A percentile compares a stretch with the other conserved stretches of the same genome.
These are phyloP conservation scores for Antechinus stuartii DNA, from an alignment of 2,113 vertebrate species.

Conservation along the genomic window DNA sequence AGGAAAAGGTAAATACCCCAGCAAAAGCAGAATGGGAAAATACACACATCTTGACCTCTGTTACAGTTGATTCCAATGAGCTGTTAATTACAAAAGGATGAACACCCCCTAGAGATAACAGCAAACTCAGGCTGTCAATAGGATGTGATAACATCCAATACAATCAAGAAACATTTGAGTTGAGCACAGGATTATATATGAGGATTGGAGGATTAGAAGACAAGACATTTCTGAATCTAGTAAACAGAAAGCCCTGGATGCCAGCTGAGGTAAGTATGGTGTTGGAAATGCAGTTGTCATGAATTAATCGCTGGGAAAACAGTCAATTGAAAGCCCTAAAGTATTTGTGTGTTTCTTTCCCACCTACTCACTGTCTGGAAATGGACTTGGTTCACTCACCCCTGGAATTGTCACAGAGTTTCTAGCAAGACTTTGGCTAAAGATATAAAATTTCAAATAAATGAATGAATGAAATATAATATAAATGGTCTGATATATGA, in stretches of 20 bases:
- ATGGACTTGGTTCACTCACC: slow-evolving; percentile 36
- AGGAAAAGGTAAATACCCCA: slow-evolving; percentile 58
- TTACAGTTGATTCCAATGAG: slow-evolving; percentile 76
- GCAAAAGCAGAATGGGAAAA: slow-evolving; percentile 73
- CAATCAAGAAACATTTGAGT: slow-evolving; percentile 79
- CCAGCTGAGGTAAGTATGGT: slow-evolving; percentile 60
- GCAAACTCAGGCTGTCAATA: slow-evolving; percentile 69
- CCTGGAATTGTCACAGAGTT: slow-evolving; percentile 20
- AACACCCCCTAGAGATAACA: slow-evolving; percentile 71
- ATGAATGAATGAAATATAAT: background rate
- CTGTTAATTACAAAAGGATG: slow-evolving; percentile 82
- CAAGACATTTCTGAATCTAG: slow-evolving; percentile 77
- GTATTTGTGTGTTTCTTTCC: background rate
- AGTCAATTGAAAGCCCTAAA: slow-evolving; percentile 40
- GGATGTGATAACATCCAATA: slow-evolving; percentile 80
- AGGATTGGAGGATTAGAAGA: slow-evolving; percentile 77
- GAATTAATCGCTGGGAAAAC: slow-evolving; percentile 71
- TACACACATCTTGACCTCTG: slow-evolving; percentile 69
- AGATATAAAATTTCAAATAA: background rate
- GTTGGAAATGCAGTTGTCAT: slow-evolving; percentile 68
- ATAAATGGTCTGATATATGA: background rate
- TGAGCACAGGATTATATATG: slow-evolving; percentile 74
- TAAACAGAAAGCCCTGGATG: slow-evolving; percentile 71
- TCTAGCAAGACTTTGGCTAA: slow-evolving; percentile 36
- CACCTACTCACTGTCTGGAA: slow-evolving; percentile 28